These are phyloP conservation scores for Himalopsyche phryganea DNA, from an alignment of 1,140 invertebrate species.

Conservation along the genomic window DNA sequence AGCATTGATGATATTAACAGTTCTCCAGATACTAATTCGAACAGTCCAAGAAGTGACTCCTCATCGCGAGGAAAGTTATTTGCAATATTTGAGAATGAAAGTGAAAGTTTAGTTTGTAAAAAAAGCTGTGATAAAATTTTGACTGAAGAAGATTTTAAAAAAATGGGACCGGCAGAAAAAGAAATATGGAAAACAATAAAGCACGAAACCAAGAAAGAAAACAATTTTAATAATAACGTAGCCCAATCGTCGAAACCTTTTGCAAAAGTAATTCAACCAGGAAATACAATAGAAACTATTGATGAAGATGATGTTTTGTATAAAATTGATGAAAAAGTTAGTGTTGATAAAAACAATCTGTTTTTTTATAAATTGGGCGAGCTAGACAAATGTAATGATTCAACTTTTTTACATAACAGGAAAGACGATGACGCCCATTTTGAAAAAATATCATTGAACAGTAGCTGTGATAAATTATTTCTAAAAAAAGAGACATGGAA, in stretches of 20 bases:
- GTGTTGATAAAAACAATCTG: neutral
- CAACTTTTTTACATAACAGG: neutral
- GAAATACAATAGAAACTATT: conserved; percentile 5
- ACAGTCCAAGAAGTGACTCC: conserved; percentile 42
- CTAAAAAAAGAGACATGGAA: conserved; percentile 5
- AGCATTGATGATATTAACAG: conserved; percentile 50
- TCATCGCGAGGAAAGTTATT: conserved; percentile 40
- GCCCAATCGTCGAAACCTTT: neutral
- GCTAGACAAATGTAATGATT: neutral
- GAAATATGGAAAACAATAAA: conserved; percentile 40
- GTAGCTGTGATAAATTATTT: conserved; percentile 11
- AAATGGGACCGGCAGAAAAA: conserved; percentile 45
- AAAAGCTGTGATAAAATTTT: neutral
- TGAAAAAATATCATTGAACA: neutral
- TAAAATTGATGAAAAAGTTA: neutral
- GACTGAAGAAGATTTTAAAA: conserved; percentile 7
- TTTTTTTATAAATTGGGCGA: too few species aligned
- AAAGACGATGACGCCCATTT: neutral
- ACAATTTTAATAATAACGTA: neutral
- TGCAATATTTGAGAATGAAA: conserved; percentile 34
- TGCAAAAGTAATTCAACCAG: neutral
- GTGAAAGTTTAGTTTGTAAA: conserved; percentile 24
- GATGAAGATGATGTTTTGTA: conserved; percentile 7
- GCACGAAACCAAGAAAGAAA: conserved; percentile 15
- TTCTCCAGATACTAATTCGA: conserved; percentile 43